phyloP scores from a whole-genome alignment of 2,113 vertebrate species.

The Gymnorhina tibicen region DNA sequence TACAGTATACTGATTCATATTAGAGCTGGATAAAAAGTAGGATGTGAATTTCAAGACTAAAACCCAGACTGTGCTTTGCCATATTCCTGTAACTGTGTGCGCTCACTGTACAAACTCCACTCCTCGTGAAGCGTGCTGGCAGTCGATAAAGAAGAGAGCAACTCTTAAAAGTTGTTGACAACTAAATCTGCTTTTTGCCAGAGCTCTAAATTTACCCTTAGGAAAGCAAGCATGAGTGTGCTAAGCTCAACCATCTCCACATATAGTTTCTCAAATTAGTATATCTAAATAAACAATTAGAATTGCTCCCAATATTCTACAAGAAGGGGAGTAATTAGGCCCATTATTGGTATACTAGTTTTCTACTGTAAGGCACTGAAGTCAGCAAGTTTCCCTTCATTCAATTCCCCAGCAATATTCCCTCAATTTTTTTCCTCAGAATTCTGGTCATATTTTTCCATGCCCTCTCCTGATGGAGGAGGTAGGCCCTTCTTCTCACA shows the following conservation, averaged over 20 bases:
- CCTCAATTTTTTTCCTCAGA: neutral
- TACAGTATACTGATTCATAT: neutral
- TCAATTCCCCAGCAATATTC: neutral
- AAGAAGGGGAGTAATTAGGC: neutral
- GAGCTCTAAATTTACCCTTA: neutral
- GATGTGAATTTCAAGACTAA: neutral
- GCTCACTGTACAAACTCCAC: neutral
- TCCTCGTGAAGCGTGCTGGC: neutral
- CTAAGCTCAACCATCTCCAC: neutral
- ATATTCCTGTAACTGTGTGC: neutral
- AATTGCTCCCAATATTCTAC: neutral
- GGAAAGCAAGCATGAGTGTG: neutral
- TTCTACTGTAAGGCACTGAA: neutral
- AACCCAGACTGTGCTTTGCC: neutral
- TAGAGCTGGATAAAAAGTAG: neutral
- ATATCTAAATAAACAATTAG: neutral
- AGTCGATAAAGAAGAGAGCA: neutral
- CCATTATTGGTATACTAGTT: neutral
- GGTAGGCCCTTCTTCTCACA: neutral
- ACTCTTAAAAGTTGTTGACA: neutral
- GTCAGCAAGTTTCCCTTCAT: neutral
- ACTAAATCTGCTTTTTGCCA: neutral
- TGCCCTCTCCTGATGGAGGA: neutral
- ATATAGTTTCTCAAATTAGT: neutral
- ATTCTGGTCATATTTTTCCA: neutral